phyloP scores from a whole-genome alignment of 1,140 invertebrate genomes.

The Plectrocnemia conspersa region DNA sequence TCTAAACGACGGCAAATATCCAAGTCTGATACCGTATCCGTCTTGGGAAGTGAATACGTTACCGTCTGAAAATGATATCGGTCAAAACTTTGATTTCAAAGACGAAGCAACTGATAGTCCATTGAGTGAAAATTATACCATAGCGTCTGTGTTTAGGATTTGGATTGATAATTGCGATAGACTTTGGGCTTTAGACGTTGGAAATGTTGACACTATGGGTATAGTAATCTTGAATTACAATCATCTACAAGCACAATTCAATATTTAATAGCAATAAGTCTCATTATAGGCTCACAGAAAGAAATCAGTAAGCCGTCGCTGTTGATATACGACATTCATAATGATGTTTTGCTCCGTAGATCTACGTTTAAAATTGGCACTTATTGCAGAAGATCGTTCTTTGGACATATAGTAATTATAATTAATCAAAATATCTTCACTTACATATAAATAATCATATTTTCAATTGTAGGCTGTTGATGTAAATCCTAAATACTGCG shows the following conservation, averaged over 20 bases:
- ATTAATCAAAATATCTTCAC: conserved; percentile 3
- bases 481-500: conserved; percentile 53
- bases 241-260: not conserved
- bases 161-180: conserved; percentile 59
- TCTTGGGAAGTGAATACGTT: conserved; percentile 60
- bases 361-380: conserved; percentile 42
- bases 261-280: not conserved
- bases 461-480: conserved; percentile 50
- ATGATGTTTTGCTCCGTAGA: conserved; percentile 54
- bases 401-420: not conserved
- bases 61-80: conserved; percentile 43
- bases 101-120: not conserved
- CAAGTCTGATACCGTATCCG: conserved; percentile 64
- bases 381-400: not conserved
- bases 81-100: conserved; percentile 30
- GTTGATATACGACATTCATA: conserved; percentile 44
- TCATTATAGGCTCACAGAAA: conserved; percentile 25
- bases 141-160: conserved; percentile 53
- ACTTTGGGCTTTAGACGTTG: conserved; percentile 62
- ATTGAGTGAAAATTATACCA: conserved; percentile 39
- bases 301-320: conserved; percentile 50
- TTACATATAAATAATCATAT: not conserved
- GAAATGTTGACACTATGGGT: conserved; percentile 56
- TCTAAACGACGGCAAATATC: conserved; percentile 49
- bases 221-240: conserved; percentile 20